Conservation (phyloP, 1,140 invertebrate species). For the Neodiprion lecontei region DNA sequence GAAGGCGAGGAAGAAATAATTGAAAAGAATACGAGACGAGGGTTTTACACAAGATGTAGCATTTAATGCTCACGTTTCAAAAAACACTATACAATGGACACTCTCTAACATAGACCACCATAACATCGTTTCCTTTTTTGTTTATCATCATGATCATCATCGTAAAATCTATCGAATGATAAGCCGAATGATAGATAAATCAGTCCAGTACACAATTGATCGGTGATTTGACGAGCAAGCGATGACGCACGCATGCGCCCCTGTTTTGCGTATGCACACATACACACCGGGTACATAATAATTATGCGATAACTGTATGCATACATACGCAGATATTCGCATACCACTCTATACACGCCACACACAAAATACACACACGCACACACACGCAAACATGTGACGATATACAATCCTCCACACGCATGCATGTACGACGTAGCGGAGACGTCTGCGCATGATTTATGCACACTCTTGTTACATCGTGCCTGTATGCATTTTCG, state of each 20-base stretch:
- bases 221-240: slow-evolving; percentile 35
- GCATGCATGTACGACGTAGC: neutral
- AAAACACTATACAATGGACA: slow-evolving; percentile 71
- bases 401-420: neutral
- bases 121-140: slow-evolving; percentile 47
- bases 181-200: slow-evolving; percentile 41
- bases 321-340: slow-evolving; percentile 2
- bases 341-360: neutral
- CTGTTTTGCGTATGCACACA: slow-evolving; percentile 17
- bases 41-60: slow-evolving; percentile 67
- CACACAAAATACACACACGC: too few relatives aligned
- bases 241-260: slow-evolving; percentile 16
- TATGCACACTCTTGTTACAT: too few relatives aligned
- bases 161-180: slow-evolving; percentile 42
- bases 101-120: slow-evolving; percentile 61
- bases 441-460: too few relatives aligned
- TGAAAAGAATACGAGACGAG: neutral
- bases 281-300: slow-evolving; percentile 11
- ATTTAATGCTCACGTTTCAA: slow-evolving; percentile 72
- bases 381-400: too few relatives aligned
- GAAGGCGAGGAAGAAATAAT: too few relatives aligned
- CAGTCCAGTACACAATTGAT: slow-evolving; percentile 42
- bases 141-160: slow-evolving; percentile 30
- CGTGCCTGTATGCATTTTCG: slow-evolving; percentile 39
- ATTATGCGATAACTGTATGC: neutral